These are phyloP conservation scores for Limonius californicus DNA, from an alignment of 1,140 invertebrate species.

Conservation along the genomic window DNA sequence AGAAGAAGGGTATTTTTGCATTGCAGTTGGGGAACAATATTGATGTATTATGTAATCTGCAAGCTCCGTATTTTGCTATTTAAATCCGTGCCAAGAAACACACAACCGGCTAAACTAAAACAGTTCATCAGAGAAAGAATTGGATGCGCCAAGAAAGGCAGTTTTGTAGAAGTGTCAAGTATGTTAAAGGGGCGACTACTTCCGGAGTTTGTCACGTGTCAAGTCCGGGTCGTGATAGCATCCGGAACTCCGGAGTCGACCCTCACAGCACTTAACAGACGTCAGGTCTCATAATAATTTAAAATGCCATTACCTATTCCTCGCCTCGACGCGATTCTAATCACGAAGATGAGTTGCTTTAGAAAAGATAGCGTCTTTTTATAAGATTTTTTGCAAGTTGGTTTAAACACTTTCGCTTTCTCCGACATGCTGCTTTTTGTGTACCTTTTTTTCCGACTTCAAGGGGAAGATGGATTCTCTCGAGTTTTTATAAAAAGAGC, in stretches of 20 bases:
- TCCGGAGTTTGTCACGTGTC: conserved; percentile 33
- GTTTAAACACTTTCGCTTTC: conserved; percentile 11
- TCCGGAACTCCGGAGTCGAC: conserved; percentile 20
- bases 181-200: conserved; percentile 22
- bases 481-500: neutral
- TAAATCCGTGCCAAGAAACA: too few relatives aligned
- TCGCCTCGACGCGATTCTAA: conserved; percentile 13
- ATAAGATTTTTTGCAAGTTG: conserved; percentile 7
- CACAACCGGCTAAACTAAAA: too few relatives aligned
- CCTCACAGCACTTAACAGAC: conserved; percentile 9
- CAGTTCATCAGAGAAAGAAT: neutral
- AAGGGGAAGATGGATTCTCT: neutral
- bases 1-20: too few relatives aligned
- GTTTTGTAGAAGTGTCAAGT: conserved; percentile 6
- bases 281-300: conserved; percentile 15
- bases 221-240: conserved; percentile 28
- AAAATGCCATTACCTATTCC: conserved; percentile 15
- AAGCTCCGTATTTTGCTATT: too few relatives aligned
- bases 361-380: conserved; percentile 13
- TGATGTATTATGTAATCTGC: too few relatives aligned
- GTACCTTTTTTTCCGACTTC: neutral
- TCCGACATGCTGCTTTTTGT: neutral
- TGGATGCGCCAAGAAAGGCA: neutral
- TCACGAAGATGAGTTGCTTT: conserved; percentile 14
- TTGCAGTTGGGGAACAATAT: too few relatives aligned